Evolutionary conservation across 2,888 invertebrate species (phyloP).

Genomic region (Drosophila diplacantha): DNA sequence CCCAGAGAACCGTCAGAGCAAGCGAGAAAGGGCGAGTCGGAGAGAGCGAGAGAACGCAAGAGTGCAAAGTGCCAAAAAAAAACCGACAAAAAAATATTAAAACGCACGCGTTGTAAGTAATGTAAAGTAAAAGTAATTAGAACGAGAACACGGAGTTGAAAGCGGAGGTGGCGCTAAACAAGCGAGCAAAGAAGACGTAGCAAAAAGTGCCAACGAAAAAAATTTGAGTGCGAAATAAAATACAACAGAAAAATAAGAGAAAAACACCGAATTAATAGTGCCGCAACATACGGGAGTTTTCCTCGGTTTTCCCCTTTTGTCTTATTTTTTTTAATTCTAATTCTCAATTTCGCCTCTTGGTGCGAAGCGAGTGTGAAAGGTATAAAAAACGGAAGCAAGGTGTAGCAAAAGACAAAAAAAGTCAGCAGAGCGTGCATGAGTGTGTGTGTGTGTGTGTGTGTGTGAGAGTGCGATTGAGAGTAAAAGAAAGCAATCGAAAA

Average conservation of each 20-base stretch:
- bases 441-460: conserved; percentile 30
- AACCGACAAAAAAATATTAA: conserved; percentile 8
- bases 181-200: conserved; percentile 44
- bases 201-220: conserved; percentile 56
- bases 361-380: conserved; percentile 45
- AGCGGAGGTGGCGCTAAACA: conserved; percentile 26
- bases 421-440: conserved; percentile 52
- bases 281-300: conserved; percentile 26
- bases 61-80: conserved; percentile 28
- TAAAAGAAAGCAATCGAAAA: conserved; percentile 65
- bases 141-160: conserved; percentile 40
- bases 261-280: conserved; percentile 9
- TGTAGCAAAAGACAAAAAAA: conserved; percentile 61
- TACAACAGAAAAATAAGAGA: background rate
- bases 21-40: conserved; percentile 8
- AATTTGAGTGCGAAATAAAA: conserved; percentile 9
- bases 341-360: conserved; percentile 7
- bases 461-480: conserved; percentile 25
- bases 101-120: conserved; percentile 38
- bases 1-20: conserved; percentile 11
- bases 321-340: conserved; percentile 9
- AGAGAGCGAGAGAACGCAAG: conserved; percentile 20
- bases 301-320: conserved; percentile 6
- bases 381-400: conserved; percentile 67
- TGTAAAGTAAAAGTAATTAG: conserved; percentile 53